A percentile compares a stretch with the other conserved stretches of the same genome.
Conservation (phyloP, 1,140 invertebrate species). For the Geopemphigus sp. region DNA sequence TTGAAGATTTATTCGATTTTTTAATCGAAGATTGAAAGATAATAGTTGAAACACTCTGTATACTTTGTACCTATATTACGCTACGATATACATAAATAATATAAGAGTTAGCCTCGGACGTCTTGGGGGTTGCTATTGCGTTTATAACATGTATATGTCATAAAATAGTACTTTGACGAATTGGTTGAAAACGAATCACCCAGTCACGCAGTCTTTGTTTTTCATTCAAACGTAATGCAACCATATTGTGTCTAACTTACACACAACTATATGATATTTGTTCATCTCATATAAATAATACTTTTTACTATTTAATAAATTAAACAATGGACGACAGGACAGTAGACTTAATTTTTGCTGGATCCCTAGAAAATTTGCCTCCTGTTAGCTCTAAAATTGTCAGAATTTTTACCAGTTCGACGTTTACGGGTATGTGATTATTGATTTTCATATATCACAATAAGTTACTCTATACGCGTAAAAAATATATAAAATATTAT, state of each 20-base stretch:
- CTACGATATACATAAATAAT: too few relatives aligned
- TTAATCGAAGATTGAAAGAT: neutral
- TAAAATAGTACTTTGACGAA: neutral
- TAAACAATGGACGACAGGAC: conserved; percentile 81
- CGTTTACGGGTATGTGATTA: conserved; percentile 86
- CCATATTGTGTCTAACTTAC: neutral
- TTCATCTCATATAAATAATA: neutral
- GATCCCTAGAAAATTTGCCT: conserved; percentile 83
- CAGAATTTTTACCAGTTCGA: conserved; percentile 96
- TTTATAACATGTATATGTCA: neutral
- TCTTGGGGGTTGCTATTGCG: too few relatives aligned
- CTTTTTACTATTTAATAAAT: neutral
- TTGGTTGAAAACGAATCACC: neutral
- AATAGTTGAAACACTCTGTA: conserved; percentile 24
- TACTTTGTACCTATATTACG: neutral
- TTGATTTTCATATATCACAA: too few relatives aligned
- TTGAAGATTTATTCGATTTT: too few relatives aligned
- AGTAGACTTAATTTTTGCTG: conserved; percentile 86
- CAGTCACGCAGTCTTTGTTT: neutral
- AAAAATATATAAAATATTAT: neutral
- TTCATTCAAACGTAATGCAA: conserved; percentile 1
- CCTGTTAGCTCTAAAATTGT: conserved; percentile 97
- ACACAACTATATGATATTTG: neutral
- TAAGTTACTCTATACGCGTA: too few relatives aligned
- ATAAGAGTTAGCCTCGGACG: too few relatives aligned